Percentiles rank a stretch among this genome's conserved stretches.
Evolutionary conservation across 2,888 invertebrate species (phyloP).

Genomic region (Caenorhabditis sinica): DNA sequence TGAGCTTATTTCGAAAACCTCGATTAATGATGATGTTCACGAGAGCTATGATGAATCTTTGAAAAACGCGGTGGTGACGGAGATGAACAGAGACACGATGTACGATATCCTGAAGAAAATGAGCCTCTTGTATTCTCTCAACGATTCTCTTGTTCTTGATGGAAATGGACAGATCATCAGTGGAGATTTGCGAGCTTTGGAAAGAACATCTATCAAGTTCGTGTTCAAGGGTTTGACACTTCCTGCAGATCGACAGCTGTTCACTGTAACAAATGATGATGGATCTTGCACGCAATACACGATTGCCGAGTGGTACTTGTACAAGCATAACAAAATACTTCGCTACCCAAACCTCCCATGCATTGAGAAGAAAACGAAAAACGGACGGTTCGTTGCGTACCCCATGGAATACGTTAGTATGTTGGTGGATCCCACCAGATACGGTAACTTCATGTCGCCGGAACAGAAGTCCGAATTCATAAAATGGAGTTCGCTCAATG

Average conservation of each 20-base stretch:
- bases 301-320: slow-evolving; percentile 13
- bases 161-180: too few species aligned
- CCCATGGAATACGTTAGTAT: slow-evolving; percentile 29
- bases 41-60: background rate
- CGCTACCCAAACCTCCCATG: slow-evolving; percentile 41
- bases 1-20: background rate
- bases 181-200: too few species aligned
- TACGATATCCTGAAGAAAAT: too few species aligned
- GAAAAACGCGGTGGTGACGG: too few species aligned
- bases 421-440: background rate
- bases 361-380: slow-evolving; percentile 1
- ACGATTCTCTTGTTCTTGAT: too few species aligned
- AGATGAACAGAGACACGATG: too few species aligned
- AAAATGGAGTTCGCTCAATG: slow-evolving; percentile 1
- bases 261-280: background rate
- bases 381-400: background rate
- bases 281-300: too few species aligned
- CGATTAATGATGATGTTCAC: background rate
- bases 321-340: background rate
- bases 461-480: background rate
- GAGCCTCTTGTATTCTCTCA: too few species aligned
- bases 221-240: too few species aligned
- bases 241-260: background rate
- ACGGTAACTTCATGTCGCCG: background rate
- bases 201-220: too few species aligned